Percentiles rank a stretch among this genome's conserved stretches.
These are phyloP conservation scores for Athalia cordata DNA, from an alignment of 2,888 invertebrate species.

Conservation along the genomic window DNA sequence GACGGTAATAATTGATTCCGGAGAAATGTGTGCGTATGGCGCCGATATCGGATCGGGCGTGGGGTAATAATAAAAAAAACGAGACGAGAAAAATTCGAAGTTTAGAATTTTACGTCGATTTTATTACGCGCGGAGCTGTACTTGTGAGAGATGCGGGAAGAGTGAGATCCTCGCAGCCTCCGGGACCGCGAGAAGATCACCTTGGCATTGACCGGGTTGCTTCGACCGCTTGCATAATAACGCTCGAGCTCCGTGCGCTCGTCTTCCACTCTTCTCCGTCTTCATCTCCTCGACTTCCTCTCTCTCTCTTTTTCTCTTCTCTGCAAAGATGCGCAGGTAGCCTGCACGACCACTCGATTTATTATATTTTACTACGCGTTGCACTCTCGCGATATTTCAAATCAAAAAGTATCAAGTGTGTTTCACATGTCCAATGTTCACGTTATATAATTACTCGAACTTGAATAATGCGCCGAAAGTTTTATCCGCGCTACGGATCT, in stretches of 20 bases:
- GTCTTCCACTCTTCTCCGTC: conserved; percentile 63
- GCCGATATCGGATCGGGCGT: too few relatives aligned
- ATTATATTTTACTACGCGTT: neutral
- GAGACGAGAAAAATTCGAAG: neutral
- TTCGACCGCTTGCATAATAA: conserved; percentile 40
- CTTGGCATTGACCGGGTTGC: conserved; percentile 73
- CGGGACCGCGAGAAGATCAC: conserved; percentile 59
- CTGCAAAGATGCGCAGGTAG: conserved; percentile 1
- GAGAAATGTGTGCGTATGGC: too few relatives aligned
- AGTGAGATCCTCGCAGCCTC: conserved; percentile 26
- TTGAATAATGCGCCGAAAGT: too few relatives aligned
- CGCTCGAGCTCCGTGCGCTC: conserved; percentile 50
- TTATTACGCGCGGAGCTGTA: neutral
- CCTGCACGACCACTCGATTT: neutral
- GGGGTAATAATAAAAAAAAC: too few relatives aligned
- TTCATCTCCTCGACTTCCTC: conserved; percentile 69
- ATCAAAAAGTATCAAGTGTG: too few relatives aligned
- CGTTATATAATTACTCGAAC: too few relatives aligned
- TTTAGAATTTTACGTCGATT: too few relatives aligned
- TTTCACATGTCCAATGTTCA: too few relatives aligned
- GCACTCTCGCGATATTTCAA: too few relatives aligned
- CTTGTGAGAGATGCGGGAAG: neutral
- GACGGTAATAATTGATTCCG: too few relatives aligned
- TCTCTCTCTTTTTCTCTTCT: conserved; percentile 46
- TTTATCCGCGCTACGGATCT: neutral